Percentiles rank a stretch among this genome's conserved stretches.
These are phyloP conservation scores for Nowickia ferox DNA, from an alignment of 2,888 invertebrate genomes.

Conservation along the genomic window DNA sequence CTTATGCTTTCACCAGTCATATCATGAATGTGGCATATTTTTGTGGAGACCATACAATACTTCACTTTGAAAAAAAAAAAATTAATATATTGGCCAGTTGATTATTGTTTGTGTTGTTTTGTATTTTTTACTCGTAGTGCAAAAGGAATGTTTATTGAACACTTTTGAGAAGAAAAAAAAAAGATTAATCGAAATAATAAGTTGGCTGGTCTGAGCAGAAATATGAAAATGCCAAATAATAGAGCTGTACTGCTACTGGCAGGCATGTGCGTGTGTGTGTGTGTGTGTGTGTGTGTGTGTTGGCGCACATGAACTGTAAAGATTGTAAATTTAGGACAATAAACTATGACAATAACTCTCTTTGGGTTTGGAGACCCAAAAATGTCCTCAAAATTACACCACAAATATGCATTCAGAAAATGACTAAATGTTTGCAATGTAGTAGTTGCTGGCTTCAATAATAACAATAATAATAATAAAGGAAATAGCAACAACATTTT, in stretches of 20 bases:
- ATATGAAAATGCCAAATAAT: slow-evolving; percentile 44
- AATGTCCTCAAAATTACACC: slow-evolving; percentile 63
- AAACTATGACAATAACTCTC: slow-evolving; percentile 72
- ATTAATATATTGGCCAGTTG: slow-evolving; percentile 60
- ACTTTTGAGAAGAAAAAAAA: background rate
- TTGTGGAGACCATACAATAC: background rate
- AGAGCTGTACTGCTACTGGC: background rate
- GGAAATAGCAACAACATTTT: slow-evolving; percentile 16
- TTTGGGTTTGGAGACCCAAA: slow-evolving; percentile 57
- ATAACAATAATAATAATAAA: slow-evolving; percentile 23
- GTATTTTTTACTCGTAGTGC: slow-evolving; percentile 4
- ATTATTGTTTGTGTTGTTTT: slow-evolving; percentile 59
- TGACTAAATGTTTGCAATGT: slow-evolving; percentile 42
- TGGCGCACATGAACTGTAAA: background rate
- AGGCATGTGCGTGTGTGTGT: background rate
- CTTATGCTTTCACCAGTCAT: slow-evolving; percentile 9
- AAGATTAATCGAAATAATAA: slow-evolving; percentile 43
- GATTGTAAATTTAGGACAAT: slow-evolving; percentile 69
- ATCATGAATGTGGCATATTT: background rate
- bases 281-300: background rate
- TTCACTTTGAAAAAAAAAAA: background rate
- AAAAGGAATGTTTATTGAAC: slow-evolving; percentile 48
- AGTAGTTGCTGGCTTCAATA: slow-evolving; percentile 43
- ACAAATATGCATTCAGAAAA: slow-evolving; percentile 62
- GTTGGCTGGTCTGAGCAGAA: slow-evolving; percentile 30